Conservation (phyloP, 2,797 vertebrate species). For the Spatula clypeata region DNA sequence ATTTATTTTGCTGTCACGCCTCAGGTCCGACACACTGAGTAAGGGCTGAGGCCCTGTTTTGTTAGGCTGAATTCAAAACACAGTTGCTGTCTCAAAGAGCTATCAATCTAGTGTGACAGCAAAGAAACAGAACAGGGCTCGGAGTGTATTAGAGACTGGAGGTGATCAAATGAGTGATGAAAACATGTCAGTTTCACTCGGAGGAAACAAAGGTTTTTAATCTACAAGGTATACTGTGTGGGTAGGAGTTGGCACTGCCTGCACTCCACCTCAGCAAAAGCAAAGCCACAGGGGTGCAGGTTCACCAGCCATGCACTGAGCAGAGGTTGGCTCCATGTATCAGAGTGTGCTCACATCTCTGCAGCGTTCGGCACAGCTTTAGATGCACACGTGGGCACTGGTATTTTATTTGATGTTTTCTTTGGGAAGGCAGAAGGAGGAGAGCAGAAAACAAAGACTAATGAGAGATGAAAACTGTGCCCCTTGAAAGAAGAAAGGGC, state of each 20-base stretch:
- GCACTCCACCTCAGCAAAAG: not conserved
- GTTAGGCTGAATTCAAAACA: slow-evolving; percentile 46
- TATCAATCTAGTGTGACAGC: slow-evolving; percentile 60
- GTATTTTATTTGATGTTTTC: not conserved
- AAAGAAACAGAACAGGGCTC: slow-evolving; percentile 32
- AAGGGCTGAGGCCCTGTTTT: not conserved
- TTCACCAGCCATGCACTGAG: not conserved
- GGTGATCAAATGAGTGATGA: slow-evolving; percentile 68
- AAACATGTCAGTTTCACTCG: slow-evolving; percentile 43
- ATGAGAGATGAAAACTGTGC: not conserved
- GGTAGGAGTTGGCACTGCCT: fast-evolving
- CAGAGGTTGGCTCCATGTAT: not conserved
- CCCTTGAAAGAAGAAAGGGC: not conserved
- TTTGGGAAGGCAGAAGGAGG: not conserved
- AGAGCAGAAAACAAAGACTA: not conserved
- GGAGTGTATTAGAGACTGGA: slow-evolving; percentile 1
- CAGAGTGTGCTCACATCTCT: not conserved
- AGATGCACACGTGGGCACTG: fast-evolving
- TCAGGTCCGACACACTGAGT: not conserved
- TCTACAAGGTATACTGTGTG: not conserved
- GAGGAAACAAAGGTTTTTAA: slow-evolving; percentile 38
- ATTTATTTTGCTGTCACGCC: slow-evolving; percentile 53
- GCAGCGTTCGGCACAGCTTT: not conserved
- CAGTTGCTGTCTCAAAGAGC: slow-evolving; percentile 23
- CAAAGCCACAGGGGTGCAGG: not conserved